phyloP scores from a whole-genome alignment of 2,113 vertebrate species.

The Proterorhinus semilunaris region DNA sequence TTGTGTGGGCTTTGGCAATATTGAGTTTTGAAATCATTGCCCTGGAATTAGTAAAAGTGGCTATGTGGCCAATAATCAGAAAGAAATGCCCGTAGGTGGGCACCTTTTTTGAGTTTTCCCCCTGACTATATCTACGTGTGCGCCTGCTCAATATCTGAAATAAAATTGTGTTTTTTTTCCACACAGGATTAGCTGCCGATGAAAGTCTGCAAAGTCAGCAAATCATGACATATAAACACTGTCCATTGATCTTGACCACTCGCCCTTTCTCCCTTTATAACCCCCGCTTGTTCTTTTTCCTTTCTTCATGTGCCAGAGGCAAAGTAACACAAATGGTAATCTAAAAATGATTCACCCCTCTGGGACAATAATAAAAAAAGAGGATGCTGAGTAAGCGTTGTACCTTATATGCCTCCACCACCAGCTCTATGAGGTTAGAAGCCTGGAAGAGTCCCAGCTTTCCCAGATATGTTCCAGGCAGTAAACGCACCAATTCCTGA shows the following conservation, averaged over 20 bases:
- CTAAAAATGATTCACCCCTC: not conserved
- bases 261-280: not conserved
- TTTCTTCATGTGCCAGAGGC: conserved; percentile 20
- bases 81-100: no score
- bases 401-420: conserved; percentile 94
- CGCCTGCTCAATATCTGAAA: no score
- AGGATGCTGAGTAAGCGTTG: conserved; percentile 14
- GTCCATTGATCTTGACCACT: conserved; percentile 10
- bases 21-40: no score
- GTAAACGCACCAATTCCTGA: conserved; percentile 84
- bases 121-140: no score
- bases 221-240: not conserved
- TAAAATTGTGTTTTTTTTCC: not conserved
- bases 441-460: conserved; percentile 87
- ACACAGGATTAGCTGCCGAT: not conserved
- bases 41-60: no score
- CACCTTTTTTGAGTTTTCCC: no score
- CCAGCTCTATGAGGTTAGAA: conserved; percentile 92
- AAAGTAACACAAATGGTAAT: not conserved
- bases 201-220: not conserved
- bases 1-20: no score
- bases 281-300: not conserved
- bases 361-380: not conserved
- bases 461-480: conserved; percentile 90
- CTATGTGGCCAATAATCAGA: no score